Evolutionary conservation across 92 coral and sea anemone genomes (phyloP), one percentile per base, ranked within the genome.

Genomic region (Paragorgia papillata): DNA sequence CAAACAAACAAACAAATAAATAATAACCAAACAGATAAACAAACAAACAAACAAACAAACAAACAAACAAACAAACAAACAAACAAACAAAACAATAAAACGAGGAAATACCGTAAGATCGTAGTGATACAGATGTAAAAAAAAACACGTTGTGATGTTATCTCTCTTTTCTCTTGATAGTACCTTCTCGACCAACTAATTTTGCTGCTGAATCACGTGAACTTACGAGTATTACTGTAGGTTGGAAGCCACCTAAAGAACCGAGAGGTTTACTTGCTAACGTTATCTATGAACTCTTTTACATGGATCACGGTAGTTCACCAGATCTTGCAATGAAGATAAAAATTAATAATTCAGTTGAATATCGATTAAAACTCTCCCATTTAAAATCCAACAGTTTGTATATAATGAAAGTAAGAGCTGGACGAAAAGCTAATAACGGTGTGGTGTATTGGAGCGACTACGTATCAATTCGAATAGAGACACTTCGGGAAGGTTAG

Each of bases 401-500:
- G 73, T 93, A 93, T 84, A 9, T 44, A 32, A 55, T 93, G 28
- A 58, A 21, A 48, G 89, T 93, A 9, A 67, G 63, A 25, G 97
- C 94, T 0, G 90, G 97, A 25, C 82, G 97, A 55, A 79, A 78
- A 34, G 26, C 18, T 8, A 85, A 12, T 32, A 82, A 88, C 56
- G 94, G 92, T 1, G 67, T 20, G 15, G 62, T 84, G 57, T 63
- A 83, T 3, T 75, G 82, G 90, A 92, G 97, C 62, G 78, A n/a
- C 17, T 82, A 32, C 39, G 82, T 57, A n/a, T 56, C 78, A 59
- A 12, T 75, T 44, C 40, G 68, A 24, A 66, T 73, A 7, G 79
- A 58, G 40, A 93, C 97, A 10, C 78, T 81, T 56, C 97, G 91
- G 73, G 20, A 88, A 69, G 97, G 97, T 93, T 33, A 79, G 81